phyloP scores from a whole-genome alignment of 1,140 invertebrate species.

The Bilobella aurantiaca region DNA sequence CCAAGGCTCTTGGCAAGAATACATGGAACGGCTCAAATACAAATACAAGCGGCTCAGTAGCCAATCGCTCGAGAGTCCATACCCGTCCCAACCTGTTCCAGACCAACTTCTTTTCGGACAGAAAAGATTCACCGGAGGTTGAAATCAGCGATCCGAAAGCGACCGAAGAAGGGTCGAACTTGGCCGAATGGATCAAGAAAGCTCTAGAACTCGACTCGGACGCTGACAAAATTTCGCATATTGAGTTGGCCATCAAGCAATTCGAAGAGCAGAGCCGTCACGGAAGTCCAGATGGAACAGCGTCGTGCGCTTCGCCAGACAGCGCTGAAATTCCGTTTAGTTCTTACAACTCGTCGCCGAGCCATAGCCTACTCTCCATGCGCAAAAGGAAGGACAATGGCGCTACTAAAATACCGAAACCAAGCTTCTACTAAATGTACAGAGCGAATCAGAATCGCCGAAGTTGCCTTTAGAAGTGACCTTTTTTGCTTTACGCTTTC shows the following conservation, averaged over 20 bases:
- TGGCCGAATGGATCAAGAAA: conserved; percentile 30
- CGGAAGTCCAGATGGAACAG: conserved; percentile 15
- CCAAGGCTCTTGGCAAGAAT: conserved; percentile 25
- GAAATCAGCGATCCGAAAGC: not conserved
- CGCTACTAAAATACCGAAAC: conserved; percentile 32
- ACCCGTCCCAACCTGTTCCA: conserved; percentile 29
- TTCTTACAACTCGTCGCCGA: not conserved
- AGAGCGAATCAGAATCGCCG: too few relatives aligned
- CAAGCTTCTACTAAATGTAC: conserved; percentile 29
- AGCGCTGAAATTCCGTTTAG: too few relatives aligned
- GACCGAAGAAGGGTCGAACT: not conserved
- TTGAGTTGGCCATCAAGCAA: conserved; percentile 32
- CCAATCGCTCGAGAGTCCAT: conserved; percentile 1
- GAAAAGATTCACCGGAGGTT: not conserved
- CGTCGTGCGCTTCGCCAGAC: too few relatives aligned
- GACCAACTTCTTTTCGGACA: conserved; percentile 16
- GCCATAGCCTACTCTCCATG: conserved; percentile 1
- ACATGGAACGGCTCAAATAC: conserved; percentile 26
- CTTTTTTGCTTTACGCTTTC: too few relatives aligned
- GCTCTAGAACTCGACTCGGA: conserved; percentile 31
- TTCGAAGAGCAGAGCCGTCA: conserved; percentile 22
- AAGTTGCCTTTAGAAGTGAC: not conserved
- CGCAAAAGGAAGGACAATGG: conserved; percentile 31
- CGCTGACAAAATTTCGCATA: conserved; percentile 34
- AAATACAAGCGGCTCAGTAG: conserved; percentile 9